Evolutionary conservation across 1,140 invertebrate genomes (phyloP), one percentile per base, ranked within the genome.

Genomic region (Leguminivora glycinivorella): DNA sequence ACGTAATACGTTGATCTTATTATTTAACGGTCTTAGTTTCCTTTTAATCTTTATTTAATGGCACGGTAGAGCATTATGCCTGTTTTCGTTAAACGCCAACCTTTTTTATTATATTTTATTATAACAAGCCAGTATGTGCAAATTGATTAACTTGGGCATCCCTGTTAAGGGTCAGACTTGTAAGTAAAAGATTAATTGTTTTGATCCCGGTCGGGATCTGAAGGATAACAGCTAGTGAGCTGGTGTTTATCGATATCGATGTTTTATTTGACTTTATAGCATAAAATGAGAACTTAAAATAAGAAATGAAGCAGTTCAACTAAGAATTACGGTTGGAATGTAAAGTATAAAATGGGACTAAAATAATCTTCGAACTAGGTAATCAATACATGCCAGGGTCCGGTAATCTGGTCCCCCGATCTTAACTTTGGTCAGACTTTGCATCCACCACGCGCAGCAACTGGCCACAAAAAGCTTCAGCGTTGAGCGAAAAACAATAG

Each of bases 121-220:
- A 75, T 67, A 75, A 63, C 72, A 67, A 72, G 52, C 52, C 70
- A 68, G 75, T 70, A 76, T 75, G 72, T 73, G 82, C 77, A 86
- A 87, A 88, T 85, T 88, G 81, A 88, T 88, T 83, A 85, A 85
- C 82, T 80, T 80, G 26, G 56, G 71, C 72, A 74, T 74, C 70
- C 66, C 56, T 72, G 70, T 68, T 75, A 79, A 82, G 81, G 78
- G 82, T 83, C 72, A 75, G 78, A 77, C 69, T 79, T 78, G 83
- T 83, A 84, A 84, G 74, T 72, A 70, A 67, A 74, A 88, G 85
- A 88, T 83, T 85, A 87, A 88, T 88, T 85, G 80, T 87, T 85
- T 84, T 82, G 83, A 87, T 87, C 81, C 76, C 70, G 72, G 72
- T 71, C 63, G 40, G 72, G 69, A 74, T 79, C 77, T 79, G 78